A percentile compares a stretch with the other conserved stretches of the same genome.
Evolutionary conservation across 2,113 vertebrate species (phyloP).

Genomic region (Misgurnus anguillicaudatus): DNA sequence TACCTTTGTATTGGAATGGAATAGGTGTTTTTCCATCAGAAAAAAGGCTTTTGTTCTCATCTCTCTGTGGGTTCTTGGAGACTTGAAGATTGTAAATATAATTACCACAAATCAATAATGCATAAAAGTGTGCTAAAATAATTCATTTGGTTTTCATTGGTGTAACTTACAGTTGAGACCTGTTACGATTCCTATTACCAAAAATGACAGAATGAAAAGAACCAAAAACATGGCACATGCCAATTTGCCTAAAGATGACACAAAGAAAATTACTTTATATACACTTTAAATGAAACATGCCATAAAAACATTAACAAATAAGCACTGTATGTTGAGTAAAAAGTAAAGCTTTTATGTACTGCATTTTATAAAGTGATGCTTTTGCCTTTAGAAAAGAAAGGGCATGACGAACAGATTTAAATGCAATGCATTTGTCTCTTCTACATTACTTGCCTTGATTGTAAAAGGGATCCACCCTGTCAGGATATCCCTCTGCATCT

Average conservation of each 20-base stretch:
- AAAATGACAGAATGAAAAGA: conserved; percentile 22
- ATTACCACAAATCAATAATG: neutral
- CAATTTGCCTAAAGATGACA: conserved; percentile 24
- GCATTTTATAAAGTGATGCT: too few relatives aligned
- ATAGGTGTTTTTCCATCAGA: neutral
- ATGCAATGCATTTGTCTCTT: neutral
- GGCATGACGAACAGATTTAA: too few relatives aligned
- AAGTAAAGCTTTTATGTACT: too few relatives aligned
- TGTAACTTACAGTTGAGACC: conserved; percentile 28
- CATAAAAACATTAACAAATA: too few relatives aligned
- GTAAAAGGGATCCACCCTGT: conserved; percentile 15
- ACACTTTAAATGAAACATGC: neutral
- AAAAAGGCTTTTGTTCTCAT: conserved; percentile 20
- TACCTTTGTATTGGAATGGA: conserved; percentile 11
- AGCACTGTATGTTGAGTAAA: neutral
- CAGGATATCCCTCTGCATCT: conserved; percentile 24
- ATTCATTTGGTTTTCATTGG: neutral
- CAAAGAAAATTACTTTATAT: neutral
- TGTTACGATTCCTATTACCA: conserved; percentile 37
- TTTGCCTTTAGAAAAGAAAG: too few relatives aligned
- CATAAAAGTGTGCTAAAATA: neutral
- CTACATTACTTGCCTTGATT: conserved; percentile 17
- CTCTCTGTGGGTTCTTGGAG: neutral
- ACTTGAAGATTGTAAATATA: neutral
- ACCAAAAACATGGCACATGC: conserved; percentile 27